Base-by-base conservation (phyloP, 2,888 invertebrate genomes). In the Sarcophaga variegata region DNA sequence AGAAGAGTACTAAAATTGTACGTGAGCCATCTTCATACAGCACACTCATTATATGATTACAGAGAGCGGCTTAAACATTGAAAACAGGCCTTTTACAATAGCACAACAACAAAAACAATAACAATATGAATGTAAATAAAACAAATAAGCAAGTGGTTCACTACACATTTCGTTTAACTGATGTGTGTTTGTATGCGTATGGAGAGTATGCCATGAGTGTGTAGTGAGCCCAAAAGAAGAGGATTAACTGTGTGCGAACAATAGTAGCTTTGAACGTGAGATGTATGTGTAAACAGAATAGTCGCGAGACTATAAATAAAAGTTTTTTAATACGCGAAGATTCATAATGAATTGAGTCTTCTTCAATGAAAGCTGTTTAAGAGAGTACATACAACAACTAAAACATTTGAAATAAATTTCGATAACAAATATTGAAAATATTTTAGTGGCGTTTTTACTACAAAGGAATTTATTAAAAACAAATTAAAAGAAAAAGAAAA, bases 271-370 rank as follows among this genome's bases (percentile, higher is more conserved):
- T 14, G 49, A 14, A 49, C 14, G 49, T 49, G 11, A 6, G 49
- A 0, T 49, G 37, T 37, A 37, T 37, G 37, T 37, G 37, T 37
- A 37, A 37, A 37, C 37, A 37, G 47, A 49, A 59, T 75, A 71
- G 63, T 64, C 37, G 37, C 12, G 76, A 82, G 87, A 87, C 84
- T 87, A 87, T 87, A 87, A 82, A 87, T 87, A 84, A 84, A 84
- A 79, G 79, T 82, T 84, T 84, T 27, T 66, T 67, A 79, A 47
- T 76, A 82, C 37, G 60, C 76, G 69, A 87, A 84, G 81, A 87
- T 84, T 87, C 87, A 87, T 82, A 84, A 81, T 79, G 78, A 81
- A 79, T 71, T 66, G 76, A 84, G 84, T 84, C 84, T 76, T 87
- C 87, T 87, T 87, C 84, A 87, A 17, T 64, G n/a, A 83, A 80